Percentiles rank a stretch among this genome's conserved stretches.
These are phyloP conservation scores for Harpagoxenus sublaevis DNA, from an alignment of 2,888 invertebrate species.

Conservation along the genomic window DNA sequence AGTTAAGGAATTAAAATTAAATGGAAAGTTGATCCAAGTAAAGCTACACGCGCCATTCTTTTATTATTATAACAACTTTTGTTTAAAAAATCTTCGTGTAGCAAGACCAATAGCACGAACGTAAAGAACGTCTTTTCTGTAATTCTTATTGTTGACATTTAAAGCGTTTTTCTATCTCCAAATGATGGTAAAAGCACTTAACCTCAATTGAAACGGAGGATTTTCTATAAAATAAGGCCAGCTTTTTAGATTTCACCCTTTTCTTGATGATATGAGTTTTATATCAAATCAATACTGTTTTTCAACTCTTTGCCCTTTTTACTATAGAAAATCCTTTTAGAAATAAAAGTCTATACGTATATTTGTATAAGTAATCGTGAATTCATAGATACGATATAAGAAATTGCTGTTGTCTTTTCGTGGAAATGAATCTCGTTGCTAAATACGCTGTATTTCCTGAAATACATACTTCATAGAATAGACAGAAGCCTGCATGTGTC, in stretches of 20 bases:
- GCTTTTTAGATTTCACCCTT: neutral
- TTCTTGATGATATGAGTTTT: neutral
- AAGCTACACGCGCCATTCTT: neutral
- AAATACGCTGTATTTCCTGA: conserved; percentile 2
- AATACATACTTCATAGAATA: neutral
- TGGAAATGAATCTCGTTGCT: conserved; percentile 38
- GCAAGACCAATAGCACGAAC: neutral
- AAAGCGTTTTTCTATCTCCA: neutral
- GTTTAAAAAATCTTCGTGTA: neutral
- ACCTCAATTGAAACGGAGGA: neutral
- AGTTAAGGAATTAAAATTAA: neutral
- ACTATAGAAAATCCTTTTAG: conserved; percentile 49
- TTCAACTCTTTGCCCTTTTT: neutral
- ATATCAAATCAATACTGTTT: neutral
- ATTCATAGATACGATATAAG: neutral
- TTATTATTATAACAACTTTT: neutral
- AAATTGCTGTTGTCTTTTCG: conserved; percentile 38
- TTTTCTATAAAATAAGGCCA: neutral
- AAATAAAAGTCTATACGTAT: neutral
- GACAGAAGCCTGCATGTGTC: neutral
- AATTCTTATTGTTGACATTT: neutral
- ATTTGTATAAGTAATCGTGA: neutral
- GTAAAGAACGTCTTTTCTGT: neutral
- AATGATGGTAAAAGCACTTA: conserved; percentile 3
- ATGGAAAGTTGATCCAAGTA: neutral